Evolutionary conservation across 2,888 invertebrate species (phyloP), one percentile per base, ranked within the genome.

Genomic region (Herminia tarsipennalis): DNA sequence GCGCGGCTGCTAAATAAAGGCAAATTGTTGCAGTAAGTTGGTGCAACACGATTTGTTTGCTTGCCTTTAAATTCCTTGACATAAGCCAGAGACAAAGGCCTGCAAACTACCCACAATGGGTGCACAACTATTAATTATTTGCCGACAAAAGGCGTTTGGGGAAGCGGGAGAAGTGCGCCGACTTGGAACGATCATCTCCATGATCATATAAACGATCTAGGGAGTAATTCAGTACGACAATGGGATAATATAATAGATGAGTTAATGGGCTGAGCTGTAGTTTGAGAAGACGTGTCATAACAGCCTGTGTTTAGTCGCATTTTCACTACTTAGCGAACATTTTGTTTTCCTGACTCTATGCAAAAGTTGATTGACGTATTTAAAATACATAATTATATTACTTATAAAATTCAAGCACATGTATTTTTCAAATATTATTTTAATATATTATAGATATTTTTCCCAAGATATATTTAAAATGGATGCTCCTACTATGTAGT

Each of bases 81-180:
- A 62, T 72, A 67, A 71, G 60, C 56, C 60, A 20, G 61, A 69
- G 61, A 75, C 77, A 83, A 81, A 81, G 81, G 76, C 48, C 46
- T 30, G 67, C 64, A 66, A 68, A 70, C 69, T 70, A 73, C 60
- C 70, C 65, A 76, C 74, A 81, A 76, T 74, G 70, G 78, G 72
- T 78, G 74, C 76, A 73, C 54, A 49, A 70, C 78, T 72, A 83
- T 83, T 83, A 81, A 83, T 83, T 80, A 82, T 76, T 73, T 69
- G 70, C 67, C 76, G 69, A 80, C 81, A 81, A 81, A 81, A 80
- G 81, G 71, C 70, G 59, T 46, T 61, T 61, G 64, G 58, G 56
- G 44, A 61, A 56, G 64, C 61, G 67, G 70, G 72, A 75, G 73
- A 73, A 72, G 66, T 69, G 65, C 65, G 60, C 70, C 61, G 64